Conservation (phyloP, 2,888 invertebrate species). For the Yponomeuta sedellus region DNA sequence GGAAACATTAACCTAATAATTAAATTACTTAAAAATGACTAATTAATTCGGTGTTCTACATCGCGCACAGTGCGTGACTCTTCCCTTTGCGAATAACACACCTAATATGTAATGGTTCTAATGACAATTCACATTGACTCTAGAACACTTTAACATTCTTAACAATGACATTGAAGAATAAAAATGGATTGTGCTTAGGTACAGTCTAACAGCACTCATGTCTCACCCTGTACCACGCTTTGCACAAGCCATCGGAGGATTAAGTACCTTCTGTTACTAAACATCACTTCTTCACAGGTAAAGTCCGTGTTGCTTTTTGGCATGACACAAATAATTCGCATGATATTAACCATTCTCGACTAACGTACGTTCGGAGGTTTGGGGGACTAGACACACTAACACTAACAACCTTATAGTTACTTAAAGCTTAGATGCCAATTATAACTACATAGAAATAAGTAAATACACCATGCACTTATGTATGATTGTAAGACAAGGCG, state of each 20-base stretch:
- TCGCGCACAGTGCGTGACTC: slow-evolving; percentile 6
- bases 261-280: slow-evolving; percentile 53
- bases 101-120: neutral
- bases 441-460: neutral
- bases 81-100: neutral
- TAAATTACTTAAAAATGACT: slow-evolving; percentile 4
- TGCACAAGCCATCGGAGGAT: slow-evolving; percentile 61
- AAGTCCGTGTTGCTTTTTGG: slow-evolving; percentile 70
- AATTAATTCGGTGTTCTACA: slow-evolving; percentile 11
- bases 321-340: slow-evolving; percentile 47
- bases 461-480: slow-evolving; percentile 8
- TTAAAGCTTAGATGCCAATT: neutral
- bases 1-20: slow-evolving; percentile 12
- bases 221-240: slow-evolving; percentile 34
- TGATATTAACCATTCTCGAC: slow-evolving; percentile 29
- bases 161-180: neutral
- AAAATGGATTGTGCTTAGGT: neutral
- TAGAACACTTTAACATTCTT: neutral
- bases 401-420: neutral
- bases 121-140: neutral
- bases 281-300: slow-evolving; percentile 63
- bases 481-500: neutral
- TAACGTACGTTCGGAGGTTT: slow-evolving; percentile 23
- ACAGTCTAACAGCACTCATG: slow-evolving; percentile 5
- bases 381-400: neutral